A percentile compares a stretch with the other conserved stretches of the same genome.
phyloP scores from a whole-genome alignment of 2,113 vertebrate species.

The Delphinapterus leucas region DNA sequence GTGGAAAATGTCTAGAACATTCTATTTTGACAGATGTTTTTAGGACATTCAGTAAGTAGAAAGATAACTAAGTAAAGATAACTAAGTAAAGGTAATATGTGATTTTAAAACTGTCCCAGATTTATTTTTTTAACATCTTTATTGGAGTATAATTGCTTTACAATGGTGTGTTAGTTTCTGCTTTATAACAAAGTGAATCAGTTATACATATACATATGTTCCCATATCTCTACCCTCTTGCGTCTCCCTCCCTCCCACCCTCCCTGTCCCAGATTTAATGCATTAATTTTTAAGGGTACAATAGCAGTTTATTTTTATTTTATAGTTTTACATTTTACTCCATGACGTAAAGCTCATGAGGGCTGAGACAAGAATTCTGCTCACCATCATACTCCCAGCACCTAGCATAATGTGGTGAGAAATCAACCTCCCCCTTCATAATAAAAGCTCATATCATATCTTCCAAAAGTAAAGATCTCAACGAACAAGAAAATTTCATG shows the following conservation, averaged over 20 bases:
- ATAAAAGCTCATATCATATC: not conserved
- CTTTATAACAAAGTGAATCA: too few relatives aligned
- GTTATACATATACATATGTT: too few relatives aligned
- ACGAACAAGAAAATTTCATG: not conserved
- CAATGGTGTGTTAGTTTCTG: too few relatives aligned
- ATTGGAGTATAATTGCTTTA: too few relatives aligned
- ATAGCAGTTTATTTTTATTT: not conserved
- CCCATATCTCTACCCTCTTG: too few relatives aligned
- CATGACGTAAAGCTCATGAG: not conserved
- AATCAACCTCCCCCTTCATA: not conserved
- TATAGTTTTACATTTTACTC: not conserved
- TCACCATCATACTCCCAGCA: not conserved
- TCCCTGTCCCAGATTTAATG: not conserved
- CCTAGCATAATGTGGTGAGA: not conserved
- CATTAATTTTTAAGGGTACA: not conserved
- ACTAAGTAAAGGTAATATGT: not conserved
- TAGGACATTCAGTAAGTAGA: not conserved
- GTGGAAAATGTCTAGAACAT: not conserved
- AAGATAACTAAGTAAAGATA: not conserved
- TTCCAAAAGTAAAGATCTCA: not conserved
- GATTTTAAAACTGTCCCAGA: not conserved
- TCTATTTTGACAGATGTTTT: not conserved
- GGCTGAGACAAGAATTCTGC: not conserved
- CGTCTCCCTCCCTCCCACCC: too few relatives aligned
- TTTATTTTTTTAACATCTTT: too few relatives aligned